Percentiles rank a stretch among this genome's conserved stretches.
Conservation (phyloP, 2,113 vertebrate species). For the Dendropsophus ebraccatus region DNA sequence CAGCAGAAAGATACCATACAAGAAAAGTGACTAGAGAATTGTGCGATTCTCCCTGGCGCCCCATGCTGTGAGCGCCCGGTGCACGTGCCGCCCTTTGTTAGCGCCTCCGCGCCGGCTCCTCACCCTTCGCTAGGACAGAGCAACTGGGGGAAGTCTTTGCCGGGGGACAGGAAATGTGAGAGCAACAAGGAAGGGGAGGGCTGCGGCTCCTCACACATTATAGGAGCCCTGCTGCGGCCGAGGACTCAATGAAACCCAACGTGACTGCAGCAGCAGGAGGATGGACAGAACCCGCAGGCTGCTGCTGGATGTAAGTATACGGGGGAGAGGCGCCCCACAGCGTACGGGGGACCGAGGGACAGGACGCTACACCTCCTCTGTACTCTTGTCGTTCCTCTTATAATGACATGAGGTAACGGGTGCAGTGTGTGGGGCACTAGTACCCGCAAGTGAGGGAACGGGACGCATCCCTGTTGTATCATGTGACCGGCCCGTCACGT, state of each 20-base stretch:
- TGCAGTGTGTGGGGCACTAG: no score
- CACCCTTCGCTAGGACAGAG: not conserved
- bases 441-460: no score
- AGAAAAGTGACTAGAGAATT: no score
- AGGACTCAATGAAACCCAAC: not conserved
- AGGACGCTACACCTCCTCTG: not conserved
- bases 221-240: not conserved
- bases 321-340: not conserved
- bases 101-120: no score
- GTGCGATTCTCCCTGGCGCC: no score
- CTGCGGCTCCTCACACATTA: not conserved
- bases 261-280: slow-evolving; percentile 15
- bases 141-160: not conserved
- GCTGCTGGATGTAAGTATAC: slow-evolving; percentile 28
- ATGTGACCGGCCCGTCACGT: not conserved
- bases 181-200: slow-evolving; percentile 49
- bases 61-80: no score
- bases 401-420: no score
- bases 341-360: not conserved
- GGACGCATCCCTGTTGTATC: not conserved
- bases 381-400: no score
- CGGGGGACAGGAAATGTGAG: slow-evolving; percentile 40
- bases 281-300: slow-evolving; percentile 32
- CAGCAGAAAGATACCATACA: no score
- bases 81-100: no score